Base-by-base conservation (phyloP, 2,888 invertebrate genomes). In the Embidobia sp. region DNA sequence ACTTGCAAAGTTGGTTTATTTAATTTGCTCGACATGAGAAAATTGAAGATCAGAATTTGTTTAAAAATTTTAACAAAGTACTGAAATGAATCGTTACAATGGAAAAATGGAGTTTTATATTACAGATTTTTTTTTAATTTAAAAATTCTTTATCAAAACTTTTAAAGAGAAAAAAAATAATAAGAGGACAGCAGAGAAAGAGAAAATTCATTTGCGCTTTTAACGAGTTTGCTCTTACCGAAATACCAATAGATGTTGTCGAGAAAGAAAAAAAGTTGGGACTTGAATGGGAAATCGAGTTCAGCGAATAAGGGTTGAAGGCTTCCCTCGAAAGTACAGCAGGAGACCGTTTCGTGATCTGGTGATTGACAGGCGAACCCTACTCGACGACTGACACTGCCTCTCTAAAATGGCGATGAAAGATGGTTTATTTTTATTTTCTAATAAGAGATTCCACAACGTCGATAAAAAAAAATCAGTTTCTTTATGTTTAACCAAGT, bases 341-440 rank as follows among this genome's bases (percentile, higher is more conserved):
- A 67, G 81, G 73, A 78, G 81, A 80, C 81, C 83, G 84, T 85
- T 83, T 83, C 84, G 84, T 83, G 86, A 86, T 86, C 82, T 84
- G 84, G 77, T 87, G 87, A 87, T 87, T 87, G 87, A 87, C 87
- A 87, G 86, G 82, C 83, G 83, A 85, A 73, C 85, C 82, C 83
- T 64, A 70, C 81, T 79, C 80, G 75, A 61, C 75, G 78, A 78
- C 81, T 78, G 79, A 78, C 78, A 49, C 78, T 82, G 81, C 80
- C 81, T 82, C 76, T 78, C 80, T 84, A 87, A 87, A 88, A 87
- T 86, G 88, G 87, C 87, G 88, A 84, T 86, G 86, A 87, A 83
- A 82, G 86, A 86, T 84, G 86, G 83, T 87, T 86, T 86, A 86
- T 86, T 88, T 88, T 85, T 87, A 87, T 87, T 88, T 85, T 83